Evolutionary conservation across 2,888 invertebrate genomes (phyloP).

Genomic region (Hydroisotoma schaefferi): DNA sequence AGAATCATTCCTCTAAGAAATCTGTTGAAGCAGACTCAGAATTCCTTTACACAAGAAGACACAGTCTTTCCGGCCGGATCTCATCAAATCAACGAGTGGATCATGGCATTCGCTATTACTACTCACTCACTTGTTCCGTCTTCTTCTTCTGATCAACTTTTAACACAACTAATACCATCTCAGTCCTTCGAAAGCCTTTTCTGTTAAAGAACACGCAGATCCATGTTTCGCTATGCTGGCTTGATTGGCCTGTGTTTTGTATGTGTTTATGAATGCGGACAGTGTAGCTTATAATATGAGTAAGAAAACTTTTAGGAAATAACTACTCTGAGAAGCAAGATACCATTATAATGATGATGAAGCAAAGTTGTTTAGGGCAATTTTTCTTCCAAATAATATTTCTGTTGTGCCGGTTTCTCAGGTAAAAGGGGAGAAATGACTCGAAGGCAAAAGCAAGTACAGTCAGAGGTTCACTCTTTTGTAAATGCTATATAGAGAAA

Average conservation of each 20-base stretch:
- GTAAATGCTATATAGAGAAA: background rate
- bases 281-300: constrained; percentile 3
- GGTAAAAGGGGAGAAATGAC: constrained; percentile 36
- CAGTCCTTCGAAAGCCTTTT: too few species aligned
- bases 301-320: constrained; percentile 26
- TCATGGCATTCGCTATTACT: too few species aligned
- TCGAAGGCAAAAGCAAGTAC: constrained; percentile 37
- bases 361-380: constrained; percentile 41
- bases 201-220: too few species aligned
- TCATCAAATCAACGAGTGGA: constrained; percentile 8
- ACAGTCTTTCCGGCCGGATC: constrained; percentile 17
- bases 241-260: too few species aligned
- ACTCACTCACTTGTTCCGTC: too few species aligned
- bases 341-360: constrained; percentile 25
- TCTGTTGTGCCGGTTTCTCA: constrained; percentile 31
- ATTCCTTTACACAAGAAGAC: background rate
- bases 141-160: too few species aligned
- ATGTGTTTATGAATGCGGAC: too few species aligned
- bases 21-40: constrained; percentile 9
- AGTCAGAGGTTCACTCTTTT: constrained; percentile 5
- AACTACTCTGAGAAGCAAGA: constrained; percentile 31
- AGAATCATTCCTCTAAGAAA: constrained; percentile 11
- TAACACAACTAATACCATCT: too few species aligned
- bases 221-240: too few species aligned
- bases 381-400: constrained; percentile 39